A percentile compares a stretch with the other conserved stretches of the same genome.
Evolutionary conservation across 2,888 invertebrate species (phyloP).

Genomic region (Drosophila helvetica): DNA sequence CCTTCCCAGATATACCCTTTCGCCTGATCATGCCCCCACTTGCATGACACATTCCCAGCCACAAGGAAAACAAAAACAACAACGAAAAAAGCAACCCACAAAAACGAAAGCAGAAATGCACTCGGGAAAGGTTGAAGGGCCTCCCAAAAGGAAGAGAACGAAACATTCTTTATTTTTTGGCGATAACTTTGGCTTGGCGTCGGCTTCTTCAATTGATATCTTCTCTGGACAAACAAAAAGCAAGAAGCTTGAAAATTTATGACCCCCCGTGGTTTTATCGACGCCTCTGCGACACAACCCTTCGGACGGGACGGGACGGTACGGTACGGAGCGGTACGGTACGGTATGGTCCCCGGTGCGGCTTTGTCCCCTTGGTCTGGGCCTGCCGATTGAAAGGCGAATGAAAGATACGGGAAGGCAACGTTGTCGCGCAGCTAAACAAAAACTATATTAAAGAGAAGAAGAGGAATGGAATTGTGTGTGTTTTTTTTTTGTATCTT

Average conservation of each 20-base stretch:
- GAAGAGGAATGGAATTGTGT: slow-evolving; percentile 30
- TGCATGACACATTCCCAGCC: slow-evolving; percentile 42
- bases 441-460: slow-evolving; percentile 36
- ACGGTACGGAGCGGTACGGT: not conserved
- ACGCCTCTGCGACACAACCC: slow-evolving; percentile 74
- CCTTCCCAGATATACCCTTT: not conserved
- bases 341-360: not conserved
- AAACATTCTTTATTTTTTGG: slow-evolving; percentile 56
- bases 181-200: slow-evolving; percentile 68
- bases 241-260: slow-evolving; percentile 79
- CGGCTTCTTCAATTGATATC: slow-evolving; percentile 75
- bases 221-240: slow-evolving; percentile 62
- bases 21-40: slow-evolving; percentile 21
- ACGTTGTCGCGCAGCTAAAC: slow-evolving; percentile 52
- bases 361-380: slow-evolving; percentile 2
- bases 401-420: slow-evolving; percentile 57
- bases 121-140: slow-evolving; percentile 21
- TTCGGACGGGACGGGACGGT: not conserved
- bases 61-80: not conserved
- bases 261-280: slow-evolving; percentile 81
- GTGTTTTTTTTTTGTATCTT: slow-evolving; percentile 16
- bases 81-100: not conserved
- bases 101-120: slow-evolving; percentile 32
- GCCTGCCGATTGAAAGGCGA: slow-evolving; percentile 68
- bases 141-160: slow-evolving; percentile 2